phyloP scores from a whole-genome alignment of 1,140 invertebrate species.

The Mactra quadrangularis region DNA sequence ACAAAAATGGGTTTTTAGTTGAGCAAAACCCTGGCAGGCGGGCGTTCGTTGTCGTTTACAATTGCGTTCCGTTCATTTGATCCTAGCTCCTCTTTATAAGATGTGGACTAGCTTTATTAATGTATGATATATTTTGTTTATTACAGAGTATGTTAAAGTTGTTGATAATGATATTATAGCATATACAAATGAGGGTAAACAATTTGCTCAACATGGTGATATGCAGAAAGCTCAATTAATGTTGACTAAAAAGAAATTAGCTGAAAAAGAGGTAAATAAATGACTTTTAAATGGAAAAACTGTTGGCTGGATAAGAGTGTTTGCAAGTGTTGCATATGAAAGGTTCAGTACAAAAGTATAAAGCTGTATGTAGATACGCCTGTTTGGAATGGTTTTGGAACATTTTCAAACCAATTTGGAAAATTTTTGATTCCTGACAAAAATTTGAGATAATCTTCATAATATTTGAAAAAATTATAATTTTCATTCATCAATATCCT shows the following conservation, averaged over 20 bases:
- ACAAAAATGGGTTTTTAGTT: no score
- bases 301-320: not conserved
- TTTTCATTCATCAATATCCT: not conserved
- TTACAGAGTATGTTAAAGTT: conserved; percentile 67
- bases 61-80: no score
- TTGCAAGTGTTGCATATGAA: not conserved
- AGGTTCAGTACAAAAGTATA: not conserved
- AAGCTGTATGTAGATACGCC: not conserved
- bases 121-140: no score
- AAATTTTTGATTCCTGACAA: not conserved
- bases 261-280: conserved; percentile 77
- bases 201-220: conserved; percentile 72
- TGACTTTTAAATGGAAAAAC: not conserved
- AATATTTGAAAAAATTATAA: no score
- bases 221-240: conserved; percentile 76
- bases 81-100: no score
- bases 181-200: conserved; percentile 72
- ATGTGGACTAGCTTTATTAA: no score
- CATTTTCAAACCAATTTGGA: not conserved
- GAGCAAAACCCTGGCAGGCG: no score
- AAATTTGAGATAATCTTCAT: not conserved
- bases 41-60: no score
- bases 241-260: conserved; percentile 77
- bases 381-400: not conserved
- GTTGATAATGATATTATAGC: conserved; percentile 66